Percentiles rank a stretch among this genome's conserved stretches.
These are phyloP conservation scores for Ochropacha duplaris DNA, from an alignment of 2,888 invertebrate genomes.

Conservation along the genomic window DNA sequence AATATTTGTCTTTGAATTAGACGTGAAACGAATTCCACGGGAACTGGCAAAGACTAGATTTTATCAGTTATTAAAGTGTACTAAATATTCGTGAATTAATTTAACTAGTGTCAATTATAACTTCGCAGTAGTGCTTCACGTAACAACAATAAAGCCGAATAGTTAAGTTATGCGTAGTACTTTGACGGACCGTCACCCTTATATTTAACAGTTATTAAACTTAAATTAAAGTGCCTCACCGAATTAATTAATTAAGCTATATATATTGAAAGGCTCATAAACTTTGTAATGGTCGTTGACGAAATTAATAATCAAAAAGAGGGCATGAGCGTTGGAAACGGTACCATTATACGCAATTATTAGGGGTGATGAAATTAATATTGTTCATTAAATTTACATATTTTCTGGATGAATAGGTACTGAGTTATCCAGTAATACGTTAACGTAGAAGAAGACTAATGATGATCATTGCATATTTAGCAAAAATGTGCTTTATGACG, in stretches of 20 bases:
- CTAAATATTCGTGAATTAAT: background rate
- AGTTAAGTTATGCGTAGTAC: background rate
- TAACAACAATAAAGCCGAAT: background rate
- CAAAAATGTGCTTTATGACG: background rate
- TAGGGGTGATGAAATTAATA: slow-evolving; percentile 42
- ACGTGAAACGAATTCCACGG: too few relatives aligned
- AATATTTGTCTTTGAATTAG: too few relatives aligned
- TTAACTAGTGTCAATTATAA: background rate
- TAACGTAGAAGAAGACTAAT: background rate
- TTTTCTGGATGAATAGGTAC: slow-evolving; percentile 28
- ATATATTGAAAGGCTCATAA: slow-evolving; percentile 52
- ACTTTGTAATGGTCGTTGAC: slow-evolving; percentile 48
- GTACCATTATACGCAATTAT: slow-evolving; percentile 45
- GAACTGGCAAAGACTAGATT: too few relatives aligned
- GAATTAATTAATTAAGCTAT: slow-evolving; percentile 49
- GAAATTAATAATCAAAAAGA: slow-evolving; percentile 52
- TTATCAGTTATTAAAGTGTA: too few relatives aligned
- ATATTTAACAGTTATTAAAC: slow-evolving; percentile 17
- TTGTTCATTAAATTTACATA: slow-evolving; percentile 36
- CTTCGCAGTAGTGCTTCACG: background rate
- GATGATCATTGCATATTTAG: background rate
- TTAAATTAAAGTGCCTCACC: slow-evolving; percentile 32
- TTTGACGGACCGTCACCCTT: background rate
- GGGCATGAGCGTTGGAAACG: slow-evolving; percentile 36
- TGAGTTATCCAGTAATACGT: slow-evolving; percentile 2